These are phyloP conservation scores for Esox masquinongy DNA, from an alignment of 2,797 vertebrate genomes.

Conservation along the genomic window DNA sequence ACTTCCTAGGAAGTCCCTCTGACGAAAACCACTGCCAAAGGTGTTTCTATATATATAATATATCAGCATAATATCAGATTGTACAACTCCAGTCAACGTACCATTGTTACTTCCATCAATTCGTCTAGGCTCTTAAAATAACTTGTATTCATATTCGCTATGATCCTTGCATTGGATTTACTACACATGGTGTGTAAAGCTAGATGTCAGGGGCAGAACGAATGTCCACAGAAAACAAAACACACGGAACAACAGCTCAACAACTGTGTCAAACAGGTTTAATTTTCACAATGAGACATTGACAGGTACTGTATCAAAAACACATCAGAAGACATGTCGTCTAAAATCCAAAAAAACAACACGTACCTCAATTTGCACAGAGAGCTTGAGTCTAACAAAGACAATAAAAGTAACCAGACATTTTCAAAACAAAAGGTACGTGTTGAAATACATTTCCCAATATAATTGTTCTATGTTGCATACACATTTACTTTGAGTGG, in stretches of 20 bases:
- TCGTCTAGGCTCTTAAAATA: background rate
- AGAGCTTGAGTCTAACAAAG: slow-evolving; percentile 63
- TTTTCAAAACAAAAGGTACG: slow-evolving; percentile 54
- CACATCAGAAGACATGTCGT: slow-evolving; percentile 67
- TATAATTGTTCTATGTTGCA: slow-evolving; percentile 69
- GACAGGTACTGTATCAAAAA: slow-evolving; percentile 72
- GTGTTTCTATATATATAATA: background rate
- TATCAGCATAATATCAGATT: too few species aligned
- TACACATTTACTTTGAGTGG: slow-evolving; percentile 67
- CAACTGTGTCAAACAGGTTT: slow-evolving; percentile 70
- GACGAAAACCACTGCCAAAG: background rate
- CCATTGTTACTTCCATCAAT: too few species aligned
- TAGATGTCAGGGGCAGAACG: background rate
- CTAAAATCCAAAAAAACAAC: slow-evolving; percentile 64
- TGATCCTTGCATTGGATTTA: background rate
- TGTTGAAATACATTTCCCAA: slow-evolving; percentile 58
- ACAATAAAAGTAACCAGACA: slow-evolving; percentile 64
- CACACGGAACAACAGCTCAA: slow-evolving; percentile 22
- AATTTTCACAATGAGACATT: slow-evolving; percentile 74
- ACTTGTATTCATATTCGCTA: background rate
- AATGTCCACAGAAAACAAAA: background rate
- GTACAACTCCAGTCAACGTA: background rate
- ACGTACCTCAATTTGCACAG: slow-evolving; percentile 56
- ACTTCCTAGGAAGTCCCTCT: too few species aligned
- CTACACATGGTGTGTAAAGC: background rate